These are phyloP conservation scores for Ciconia stormi DNA, from an alignment of 2,113 vertebrate species.

Conservation along the genomic window DNA sequence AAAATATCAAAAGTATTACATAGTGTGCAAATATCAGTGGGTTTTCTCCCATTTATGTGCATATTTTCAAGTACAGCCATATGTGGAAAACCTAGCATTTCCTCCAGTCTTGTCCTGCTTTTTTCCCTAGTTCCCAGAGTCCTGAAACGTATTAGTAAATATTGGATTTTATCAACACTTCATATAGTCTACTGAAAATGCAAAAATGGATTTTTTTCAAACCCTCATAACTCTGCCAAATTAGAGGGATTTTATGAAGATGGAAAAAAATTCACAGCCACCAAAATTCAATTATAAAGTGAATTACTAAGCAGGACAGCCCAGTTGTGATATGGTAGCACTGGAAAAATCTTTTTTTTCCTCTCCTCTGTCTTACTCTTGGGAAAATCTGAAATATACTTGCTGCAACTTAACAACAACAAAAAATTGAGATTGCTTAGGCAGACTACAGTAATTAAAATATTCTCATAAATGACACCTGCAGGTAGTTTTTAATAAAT, in stretches of 20 bases:
- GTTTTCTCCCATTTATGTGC: background rate
- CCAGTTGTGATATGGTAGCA: fast-evolving
- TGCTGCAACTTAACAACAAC: background rate
- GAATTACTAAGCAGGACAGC: background rate
- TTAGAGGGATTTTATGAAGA: background rate
- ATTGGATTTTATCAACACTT: background rate
- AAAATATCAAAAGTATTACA: background rate
- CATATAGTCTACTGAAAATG: background rate
- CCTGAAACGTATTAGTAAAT: background rate
- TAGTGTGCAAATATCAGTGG: background rate
- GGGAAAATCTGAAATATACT: background rate
- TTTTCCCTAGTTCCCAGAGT: background rate
- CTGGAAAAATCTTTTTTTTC: background rate
- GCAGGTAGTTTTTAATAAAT: background rate
- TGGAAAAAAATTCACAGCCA: background rate
- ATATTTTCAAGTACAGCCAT: background rate
- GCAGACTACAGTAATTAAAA: background rate
- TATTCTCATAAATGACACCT: background rate
- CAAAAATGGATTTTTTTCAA: background rate
- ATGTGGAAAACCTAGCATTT: background rate
- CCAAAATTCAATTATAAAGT: background rate
- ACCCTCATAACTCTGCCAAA: background rate
- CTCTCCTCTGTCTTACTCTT: background rate
- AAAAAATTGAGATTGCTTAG: background rate
- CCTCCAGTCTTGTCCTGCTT: background rate